phyloP scores from a whole-genome alignment of 2,113 vertebrate species.

The Probosciger aterrimus region DNA sequence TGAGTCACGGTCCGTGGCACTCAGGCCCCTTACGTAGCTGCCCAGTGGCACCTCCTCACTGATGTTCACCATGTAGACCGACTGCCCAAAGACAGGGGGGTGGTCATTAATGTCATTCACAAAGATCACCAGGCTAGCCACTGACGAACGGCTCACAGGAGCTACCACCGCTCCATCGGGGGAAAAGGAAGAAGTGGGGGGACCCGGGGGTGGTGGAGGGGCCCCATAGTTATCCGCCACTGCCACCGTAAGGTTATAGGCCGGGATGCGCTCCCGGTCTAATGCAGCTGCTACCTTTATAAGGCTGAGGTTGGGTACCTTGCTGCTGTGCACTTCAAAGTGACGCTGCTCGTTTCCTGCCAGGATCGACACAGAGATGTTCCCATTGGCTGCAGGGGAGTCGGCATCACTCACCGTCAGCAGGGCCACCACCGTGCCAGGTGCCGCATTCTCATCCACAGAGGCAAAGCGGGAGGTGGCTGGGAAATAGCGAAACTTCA shows the following conservation, averaged over 20 bases:
- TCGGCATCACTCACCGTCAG: slow-evolving; percentile 94
- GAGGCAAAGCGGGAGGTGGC: slow-evolving; percentile 94
- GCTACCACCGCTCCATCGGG: neutral
- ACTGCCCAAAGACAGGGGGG: slow-evolving; percentile 89
- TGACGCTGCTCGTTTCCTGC: slow-evolving; percentile 95
- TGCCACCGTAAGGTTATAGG: slow-evolving; percentile 95
- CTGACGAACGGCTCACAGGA: slow-evolving; percentile 85
- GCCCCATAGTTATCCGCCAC: slow-evolving; percentile 85
- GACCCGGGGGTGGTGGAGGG: neutral
- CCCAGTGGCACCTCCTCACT: slow-evolving; percentile 91
- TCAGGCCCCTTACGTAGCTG: slow-evolving; percentile 93
- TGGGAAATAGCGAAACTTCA: slow-evolving; percentile 92
- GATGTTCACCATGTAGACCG: slow-evolving; percentile 87
- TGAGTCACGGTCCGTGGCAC: slow-evolving; percentile 93
- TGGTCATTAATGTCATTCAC: slow-evolving; percentile 98
- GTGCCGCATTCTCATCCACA: slow-evolving; percentile 93
- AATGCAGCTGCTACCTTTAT: slow-evolving; percentile 95
- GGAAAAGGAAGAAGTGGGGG: neutral
- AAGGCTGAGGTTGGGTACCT: slow-evolving; percentile 93
- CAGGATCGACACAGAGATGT: slow-evolving; percentile 93
- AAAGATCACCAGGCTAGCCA: slow-evolving; percentile 94
- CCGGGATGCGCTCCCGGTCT: slow-evolving; percentile 92
- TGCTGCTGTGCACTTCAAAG: slow-evolving; percentile 95
- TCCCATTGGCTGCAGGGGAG: slow-evolving; percentile 90
- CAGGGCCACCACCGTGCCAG: slow-evolving; percentile 92